Base-by-base conservation (phyloP, 2,113 vertebrate genomes). In the Phyllostomus discolor region DNA sequence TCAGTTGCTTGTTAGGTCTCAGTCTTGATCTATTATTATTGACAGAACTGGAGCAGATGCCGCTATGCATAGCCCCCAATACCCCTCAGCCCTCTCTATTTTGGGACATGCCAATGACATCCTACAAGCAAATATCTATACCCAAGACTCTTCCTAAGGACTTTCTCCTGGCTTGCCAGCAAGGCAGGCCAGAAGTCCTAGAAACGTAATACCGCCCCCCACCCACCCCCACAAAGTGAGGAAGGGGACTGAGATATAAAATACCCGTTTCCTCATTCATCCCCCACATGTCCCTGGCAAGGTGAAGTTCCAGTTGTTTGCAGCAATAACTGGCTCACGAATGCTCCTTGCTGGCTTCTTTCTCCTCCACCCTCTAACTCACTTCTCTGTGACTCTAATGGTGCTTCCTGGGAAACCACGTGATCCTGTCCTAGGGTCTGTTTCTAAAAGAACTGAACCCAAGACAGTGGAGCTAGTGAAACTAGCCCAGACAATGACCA, bases 41-140 rank as follows among this genome's bases (percentile, higher is more conserved):
- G 52, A 69, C 2, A 31, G 85, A 41, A 24, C 9, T 48, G 15
- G 38, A 33, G 15, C 10, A 66, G 31, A 26, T 20, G 7, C 50
- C 3, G 0, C 9, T 54, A 22, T 3, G 15, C 3, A 8, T 3
- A 35, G 66, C 26, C 31, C 1, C 26, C 31, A 15, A 14, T 2
- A 12, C 0, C 7, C 1, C 38, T 17, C 24, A 46, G 15, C 4
- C 59, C 33, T 48, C 59, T 28, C n/a, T 6, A 4, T 10, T 54
- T 24, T 10, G 46, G 26, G n/a, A 9, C 2, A 1, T 12, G 16
- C 48, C n/a, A 46, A 0, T 26, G 20, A 1, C 10, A 2, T 38
- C 19, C 9, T 15, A n/a, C 9, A 17, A 28, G 33, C 26, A 43
- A 35, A 7, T 16, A 6, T 12, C 35, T 0, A 0, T 35, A 33